Evolutionary conservation across 2,797 vertebrate genomes (phyloP).

Genomic region (Salarias fasciatus): DNA sequence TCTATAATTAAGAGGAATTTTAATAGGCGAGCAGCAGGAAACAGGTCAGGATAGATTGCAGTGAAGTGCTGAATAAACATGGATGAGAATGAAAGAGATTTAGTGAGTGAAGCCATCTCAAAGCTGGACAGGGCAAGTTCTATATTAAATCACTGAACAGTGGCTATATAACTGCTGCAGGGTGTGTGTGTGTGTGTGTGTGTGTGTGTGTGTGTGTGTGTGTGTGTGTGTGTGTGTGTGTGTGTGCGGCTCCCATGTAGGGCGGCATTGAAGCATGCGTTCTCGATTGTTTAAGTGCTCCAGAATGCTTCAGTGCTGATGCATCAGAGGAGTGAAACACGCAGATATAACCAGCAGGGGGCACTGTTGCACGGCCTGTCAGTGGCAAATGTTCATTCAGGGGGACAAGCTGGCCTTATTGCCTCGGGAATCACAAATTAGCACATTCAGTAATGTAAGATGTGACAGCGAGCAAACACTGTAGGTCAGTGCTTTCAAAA

Average conservation of each 20-base stretch:
- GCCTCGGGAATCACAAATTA: conserved; percentile 23
- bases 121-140: conserved; percentile 37
- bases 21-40: conserved; percentile 74
- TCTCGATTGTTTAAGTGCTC: conserved; percentile 1
- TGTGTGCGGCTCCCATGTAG: background rate
- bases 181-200: background rate
- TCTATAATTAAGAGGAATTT: conserved; percentile 81
- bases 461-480: conserved; percentile 6
- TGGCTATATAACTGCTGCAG: conserved; percentile 4
- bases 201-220: background rate
- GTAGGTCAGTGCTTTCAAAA: conserved; percentile 15
- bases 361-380: conserved; percentile 61
- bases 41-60: conserved; percentile 73
- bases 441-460: background rate
- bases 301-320: background rate
- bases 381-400: background rate
- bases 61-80: conserved; percentile 74
- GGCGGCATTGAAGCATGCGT: conserved; percentile 10
- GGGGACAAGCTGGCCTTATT: background rate
- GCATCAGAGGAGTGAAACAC: background rate
- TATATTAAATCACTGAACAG: conserved; percentile 48
- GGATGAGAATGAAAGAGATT: conserved; percentile 68
- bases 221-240: conserved; percentile 5
- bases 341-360: conserved; percentile 58
- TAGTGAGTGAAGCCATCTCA: conserved; percentile 57